Percentiles rank a stretch among this genome's conserved stretches.
phyloP scores from a whole-genome alignment of 2,888 invertebrate species.

The Diaprepes abbreviatus region DNA sequence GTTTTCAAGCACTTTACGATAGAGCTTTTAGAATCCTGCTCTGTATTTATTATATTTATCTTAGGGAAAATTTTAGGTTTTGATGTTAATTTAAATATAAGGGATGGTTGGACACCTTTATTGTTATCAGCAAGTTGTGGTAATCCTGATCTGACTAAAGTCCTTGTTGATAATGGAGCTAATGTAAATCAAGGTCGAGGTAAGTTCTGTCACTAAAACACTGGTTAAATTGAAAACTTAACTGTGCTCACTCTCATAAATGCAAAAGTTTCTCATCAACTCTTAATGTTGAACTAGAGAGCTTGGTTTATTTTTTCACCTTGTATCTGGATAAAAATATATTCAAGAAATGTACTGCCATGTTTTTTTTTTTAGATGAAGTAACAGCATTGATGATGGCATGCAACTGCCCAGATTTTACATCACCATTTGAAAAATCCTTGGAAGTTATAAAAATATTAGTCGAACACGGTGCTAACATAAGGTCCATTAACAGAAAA shows the following conservation, averaged over 20 bases:
- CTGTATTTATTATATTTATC: no score
- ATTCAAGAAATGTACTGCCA: no score
- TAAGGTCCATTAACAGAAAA: slow-evolving; percentile 72
- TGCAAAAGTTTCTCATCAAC: no score
- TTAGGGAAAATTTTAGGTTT: slow-evolving; percentile 57
- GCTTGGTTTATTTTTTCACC: no score
- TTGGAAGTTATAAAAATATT: slow-evolving; percentile 64
- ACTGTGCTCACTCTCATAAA: no score
- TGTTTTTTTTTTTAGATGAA: slow-evolving; percentile 69
- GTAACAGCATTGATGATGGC: slow-evolving; percentile 75
- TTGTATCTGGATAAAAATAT: no score
- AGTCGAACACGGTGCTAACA: slow-evolving; percentile 70
- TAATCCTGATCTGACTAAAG: slow-evolving; percentile 69
- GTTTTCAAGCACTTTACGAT: no score
- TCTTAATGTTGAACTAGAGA: no score
- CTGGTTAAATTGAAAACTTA: not conserved
- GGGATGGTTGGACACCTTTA: slow-evolving; percentile 74
- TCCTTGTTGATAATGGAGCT: slow-evolving; percentile 72
- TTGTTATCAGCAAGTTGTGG: slow-evolving; percentile 74
- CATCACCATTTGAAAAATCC: slow-evolving; percentile 68
- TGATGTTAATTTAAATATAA: slow-evolving; percentile 66
- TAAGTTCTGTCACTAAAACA: slow-evolving; percentile 14
- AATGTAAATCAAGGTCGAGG: slow-evolving; percentile 69
- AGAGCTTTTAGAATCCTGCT: no score
- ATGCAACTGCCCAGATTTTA: slow-evolving; percentile 71